phyloP scores from a whole-genome alignment of 2,888 invertebrate species.

The Amiota communis region DNA sequence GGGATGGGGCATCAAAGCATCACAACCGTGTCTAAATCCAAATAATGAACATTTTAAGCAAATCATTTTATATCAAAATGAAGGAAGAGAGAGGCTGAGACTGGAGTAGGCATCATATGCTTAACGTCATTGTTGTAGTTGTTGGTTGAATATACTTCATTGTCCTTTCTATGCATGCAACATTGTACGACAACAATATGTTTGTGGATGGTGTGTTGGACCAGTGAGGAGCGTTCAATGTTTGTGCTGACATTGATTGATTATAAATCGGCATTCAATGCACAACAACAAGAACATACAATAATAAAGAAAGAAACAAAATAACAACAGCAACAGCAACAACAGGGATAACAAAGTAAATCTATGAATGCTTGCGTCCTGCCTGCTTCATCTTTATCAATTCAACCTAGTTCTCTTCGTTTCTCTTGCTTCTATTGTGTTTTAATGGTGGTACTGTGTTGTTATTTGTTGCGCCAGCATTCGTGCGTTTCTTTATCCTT shows the following conservation, averaged over 20 bases:
- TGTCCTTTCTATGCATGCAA: slow-evolving; percentile 6
- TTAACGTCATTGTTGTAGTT: neutral
- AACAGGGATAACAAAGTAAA: slow-evolving; percentile 34
- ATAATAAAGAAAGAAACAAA: too few species aligned
- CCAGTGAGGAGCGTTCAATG: slow-evolving; percentile 38
- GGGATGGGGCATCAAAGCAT: too few species aligned
- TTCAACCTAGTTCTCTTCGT: slow-evolving; percentile 23
- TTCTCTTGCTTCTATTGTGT: slow-evolving; percentile 20
- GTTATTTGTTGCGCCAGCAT: slow-evolving; percentile 14
- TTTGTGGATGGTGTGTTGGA: neutral
- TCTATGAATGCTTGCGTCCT: slow-evolving; percentile 23
- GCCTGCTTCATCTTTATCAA: slow-evolving; percentile 16
- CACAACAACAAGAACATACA: slow-evolving; percentile 53
- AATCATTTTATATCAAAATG: slow-evolving; percentile 37
- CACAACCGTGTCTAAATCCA: slow-evolving; percentile 18
- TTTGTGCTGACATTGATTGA: slow-evolving; percentile 70
- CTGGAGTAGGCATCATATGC: slow-evolving; percentile 17
- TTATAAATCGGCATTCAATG: slow-evolving; percentile 71
- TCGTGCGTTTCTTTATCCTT: slow-evolving; percentile 60
- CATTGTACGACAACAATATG: neutral
- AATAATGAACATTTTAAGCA: slow-evolving; percentile 40
- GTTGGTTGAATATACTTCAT: neutral
- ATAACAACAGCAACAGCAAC: neutral
- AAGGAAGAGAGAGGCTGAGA: neutral
- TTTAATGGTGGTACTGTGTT: too few species aligned